A percentile compares a stretch with the other conserved stretches of the same genome.
Evolutionary conservation across 2,797 vertebrate genomes (phyloP).

Genomic region (Lateolabrax maculatus): DNA sequence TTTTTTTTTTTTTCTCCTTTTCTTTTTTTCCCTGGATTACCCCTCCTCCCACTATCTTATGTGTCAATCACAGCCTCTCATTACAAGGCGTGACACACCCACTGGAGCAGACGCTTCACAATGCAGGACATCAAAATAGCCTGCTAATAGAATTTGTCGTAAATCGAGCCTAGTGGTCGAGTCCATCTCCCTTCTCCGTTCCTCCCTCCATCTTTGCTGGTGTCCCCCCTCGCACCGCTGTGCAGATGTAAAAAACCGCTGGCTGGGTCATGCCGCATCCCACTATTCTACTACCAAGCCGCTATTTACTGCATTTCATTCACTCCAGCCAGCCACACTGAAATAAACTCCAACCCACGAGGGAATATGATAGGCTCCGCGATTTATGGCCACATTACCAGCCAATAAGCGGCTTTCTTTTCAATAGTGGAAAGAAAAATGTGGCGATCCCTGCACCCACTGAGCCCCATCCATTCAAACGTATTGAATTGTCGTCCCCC

Average conservation of each 20-base stretch:
- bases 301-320: constrained; percentile 61
- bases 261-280: constrained; percentile 67
- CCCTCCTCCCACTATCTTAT: constrained; percentile 57
- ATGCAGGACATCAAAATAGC: constrained; percentile 26
- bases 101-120: constrained; percentile 42
- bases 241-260: constrained; percentile 74
- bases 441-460: constrained; percentile 6
- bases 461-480: constrained; percentile 12
- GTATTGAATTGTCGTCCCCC: constrained; percentile 42
- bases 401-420: constrained; percentile 27
- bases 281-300: constrained; percentile 47
- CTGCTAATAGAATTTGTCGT: constrained; percentile 22
- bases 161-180: constrained; percentile 36
- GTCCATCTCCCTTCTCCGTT: constrained; percentile 1
- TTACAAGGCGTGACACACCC: constrained; percentile 73
- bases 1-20: too few species aligned
- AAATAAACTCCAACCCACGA: constrained; percentile 54
- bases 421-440: constrained; percentile 29
- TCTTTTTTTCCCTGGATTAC: constrained; percentile 24
- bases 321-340: constrained; percentile 36
- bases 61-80: constrained; percentile 67
- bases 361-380: constrained; percentile 19
- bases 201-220: constrained; percentile 60
- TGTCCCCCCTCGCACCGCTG: constrained; percentile 51
- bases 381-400: constrained; percentile 32